A percentile compares a stretch with the other conserved stretches of the same genome.
Conservation (phyloP, 2,797 vertebrate species). For the Aotus griseimembra region DNA sequence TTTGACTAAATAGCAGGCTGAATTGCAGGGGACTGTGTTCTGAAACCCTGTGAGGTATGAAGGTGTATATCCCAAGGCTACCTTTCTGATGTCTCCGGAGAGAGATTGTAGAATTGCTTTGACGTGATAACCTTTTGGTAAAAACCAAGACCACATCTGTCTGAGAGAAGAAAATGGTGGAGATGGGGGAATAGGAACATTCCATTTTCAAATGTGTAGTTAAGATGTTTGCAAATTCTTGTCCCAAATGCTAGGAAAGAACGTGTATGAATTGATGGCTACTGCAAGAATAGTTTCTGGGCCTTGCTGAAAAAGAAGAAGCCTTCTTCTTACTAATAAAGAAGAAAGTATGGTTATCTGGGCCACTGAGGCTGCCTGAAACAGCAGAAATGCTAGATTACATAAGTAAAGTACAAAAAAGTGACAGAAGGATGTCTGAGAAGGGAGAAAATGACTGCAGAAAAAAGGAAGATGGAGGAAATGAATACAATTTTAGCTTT, state of each 20-base stretch:
- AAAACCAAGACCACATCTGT: neutral
- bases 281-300: neutral
- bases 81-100: neutral
- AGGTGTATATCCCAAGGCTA: neutral
- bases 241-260: neutral
- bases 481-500: neutral
- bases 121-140: neutral
- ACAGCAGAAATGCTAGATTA: neutral
- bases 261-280: neutral
- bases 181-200: neutral
- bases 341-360: neutral
- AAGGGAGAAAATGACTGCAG: neutral
- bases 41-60: neutral
- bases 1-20: neutral
- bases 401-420: neutral
- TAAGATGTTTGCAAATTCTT: constrained; percentile 19
- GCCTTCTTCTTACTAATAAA: neutral
- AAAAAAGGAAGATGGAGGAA: neutral
- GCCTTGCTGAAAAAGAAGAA: neutral
- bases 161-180: neutral
- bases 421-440: neutral
- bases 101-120: neutral
- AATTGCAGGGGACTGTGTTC: neutral
- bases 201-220: neutral
- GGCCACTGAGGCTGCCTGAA: neutral